These are phyloP conservation scores for Hylyphantes graminicola DNA, from an alignment of 1,140 invertebrate genomes.

Conservation along the genomic window DNA sequence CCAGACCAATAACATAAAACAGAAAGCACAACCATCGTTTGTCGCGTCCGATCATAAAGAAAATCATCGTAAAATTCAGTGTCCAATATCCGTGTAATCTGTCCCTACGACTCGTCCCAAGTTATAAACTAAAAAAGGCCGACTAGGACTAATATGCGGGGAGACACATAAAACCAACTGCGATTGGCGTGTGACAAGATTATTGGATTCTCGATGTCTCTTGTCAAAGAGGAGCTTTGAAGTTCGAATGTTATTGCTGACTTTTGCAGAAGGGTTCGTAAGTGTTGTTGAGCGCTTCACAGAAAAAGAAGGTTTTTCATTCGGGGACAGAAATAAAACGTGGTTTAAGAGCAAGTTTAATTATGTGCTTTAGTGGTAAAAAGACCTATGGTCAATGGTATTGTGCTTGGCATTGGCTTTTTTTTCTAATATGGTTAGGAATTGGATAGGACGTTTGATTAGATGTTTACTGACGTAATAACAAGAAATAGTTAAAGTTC, in stretches of 20 bases:
- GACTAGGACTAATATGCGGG: slow-evolving; percentile 38
- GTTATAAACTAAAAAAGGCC: slow-evolving; percentile 11
- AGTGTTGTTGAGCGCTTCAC: too few species aligned
- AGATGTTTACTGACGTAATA: too few species aligned
- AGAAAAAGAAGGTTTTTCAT: too few species aligned
- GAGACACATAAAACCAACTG: slow-evolving; percentile 22
- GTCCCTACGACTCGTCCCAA: slow-evolving; percentile 21
- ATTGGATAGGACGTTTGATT: too few species aligned
- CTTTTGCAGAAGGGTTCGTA: background rate
- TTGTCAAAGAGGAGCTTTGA: background rate
- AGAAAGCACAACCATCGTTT: too few species aligned
- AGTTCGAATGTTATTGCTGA: background rate
- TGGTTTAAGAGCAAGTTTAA: too few species aligned
- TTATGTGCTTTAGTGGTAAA: too few species aligned
- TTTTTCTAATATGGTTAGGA: too few species aligned
- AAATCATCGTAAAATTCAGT: slow-evolving; percentile 44
- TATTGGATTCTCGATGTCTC: background rate
- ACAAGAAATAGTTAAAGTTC: too few species aligned
- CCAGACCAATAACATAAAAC: background rate
- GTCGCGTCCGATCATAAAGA: slow-evolving; percentile 24
- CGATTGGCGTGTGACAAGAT: slow-evolving; percentile 32
- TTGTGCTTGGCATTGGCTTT: too few species aligned
- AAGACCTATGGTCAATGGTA: too few species aligned
- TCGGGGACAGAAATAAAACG: too few species aligned
- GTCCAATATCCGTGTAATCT: slow-evolving; percentile 46